phyloP scores from a whole-genome alignment of 2,888 invertebrate species.

The Drosophila recens region DNA sequence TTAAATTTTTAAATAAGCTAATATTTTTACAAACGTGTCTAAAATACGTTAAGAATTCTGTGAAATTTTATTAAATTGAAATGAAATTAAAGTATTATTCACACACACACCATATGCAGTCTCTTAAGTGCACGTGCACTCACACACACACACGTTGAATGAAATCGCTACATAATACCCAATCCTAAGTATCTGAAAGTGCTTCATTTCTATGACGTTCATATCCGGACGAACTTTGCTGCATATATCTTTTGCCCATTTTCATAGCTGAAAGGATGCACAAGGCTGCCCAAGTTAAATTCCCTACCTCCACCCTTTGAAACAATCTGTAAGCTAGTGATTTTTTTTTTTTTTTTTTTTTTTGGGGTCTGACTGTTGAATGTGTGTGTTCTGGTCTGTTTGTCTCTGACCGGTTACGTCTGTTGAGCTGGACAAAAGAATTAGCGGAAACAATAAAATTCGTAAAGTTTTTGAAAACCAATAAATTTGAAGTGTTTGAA shows the following conservation, averaged over 20 bases:
- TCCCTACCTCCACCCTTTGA: not conserved
- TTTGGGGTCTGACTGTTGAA: conserved; percentile 41
- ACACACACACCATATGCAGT: not conserved
- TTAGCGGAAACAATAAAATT: conserved; percentile 82
- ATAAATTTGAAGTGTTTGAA: conserved; percentile 78
- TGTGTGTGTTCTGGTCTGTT: conserved; percentile 28
- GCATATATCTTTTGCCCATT: conserved; percentile 53
- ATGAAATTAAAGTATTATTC: conserved; percentile 1
- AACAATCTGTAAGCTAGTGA: too few relatives aligned
- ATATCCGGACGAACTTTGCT: conserved; percentile 64
- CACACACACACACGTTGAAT: conserved; percentile 4
- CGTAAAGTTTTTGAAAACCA: conserved; percentile 75
- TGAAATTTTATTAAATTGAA: not conserved
- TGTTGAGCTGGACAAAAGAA: conserved; percentile 74
- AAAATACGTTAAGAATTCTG: not conserved
- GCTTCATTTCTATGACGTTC: conserved; percentile 56
- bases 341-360: not conserved
- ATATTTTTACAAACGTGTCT: not conserved
- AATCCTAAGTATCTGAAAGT: conserved; percentile 38
- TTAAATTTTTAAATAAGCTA: not conserved
- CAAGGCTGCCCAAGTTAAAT: conserved; percentile 5
- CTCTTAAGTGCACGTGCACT: not conserved
- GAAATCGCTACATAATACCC: conserved; percentile 21
- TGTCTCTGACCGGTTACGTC: conserved; percentile 35
- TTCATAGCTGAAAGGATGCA: conserved; percentile 47